Conservation (phyloP, 2,888 invertebrate species). For the Erebia aethiops region DNA sequence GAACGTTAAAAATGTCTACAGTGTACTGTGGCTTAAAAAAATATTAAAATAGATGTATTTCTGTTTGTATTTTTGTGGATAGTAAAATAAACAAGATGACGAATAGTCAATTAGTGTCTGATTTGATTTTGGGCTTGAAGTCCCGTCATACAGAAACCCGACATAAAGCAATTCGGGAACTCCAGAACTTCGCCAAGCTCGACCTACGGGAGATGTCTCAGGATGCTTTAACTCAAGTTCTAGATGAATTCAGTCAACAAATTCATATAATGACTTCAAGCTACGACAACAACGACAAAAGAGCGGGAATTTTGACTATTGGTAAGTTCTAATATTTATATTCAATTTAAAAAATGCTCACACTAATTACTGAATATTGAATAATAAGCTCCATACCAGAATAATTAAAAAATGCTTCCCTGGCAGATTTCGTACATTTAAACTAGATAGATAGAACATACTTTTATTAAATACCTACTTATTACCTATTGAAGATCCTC, state of each 20-base stretch:
- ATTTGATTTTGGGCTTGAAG: slow-evolving; percentile 93
- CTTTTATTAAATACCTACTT: too few species aligned
- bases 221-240: slow-evolving; percentile 92
- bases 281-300: slow-evolving; percentile 95
- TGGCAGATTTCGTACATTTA: not conserved
- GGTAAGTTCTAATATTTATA: slow-evolving; percentile 56
- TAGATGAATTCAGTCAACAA: slow-evolving; percentile 97
- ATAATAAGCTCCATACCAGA: not conserved
- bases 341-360: too few species aligned
- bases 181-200: slow-evolving; percentile 94
- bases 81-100: slow-evolving; percentile 33
- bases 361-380: not conserved
- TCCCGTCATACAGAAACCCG: slow-evolving; percentile 93
- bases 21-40: not conserved
- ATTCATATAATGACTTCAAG: slow-evolving; percentile 97
- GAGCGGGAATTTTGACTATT: slow-evolving; percentile 97
- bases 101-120: slow-evolving; percentile 71
- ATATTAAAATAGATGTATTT: not conserved
- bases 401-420: not conserved
- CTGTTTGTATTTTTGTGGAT: not conserved
- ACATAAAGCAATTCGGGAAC: slow-evolving; percentile 92
- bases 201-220: slow-evolving; percentile 94
- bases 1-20: not conserved
- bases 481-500: too few species aligned
- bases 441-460: too few species aligned